Percentiles rank a stretch among this genome's conserved stretches.
Evolutionary conservation across 2,113 vertebrate genomes (phyloP).

Genomic region (Coptodon rendalli): DNA sequence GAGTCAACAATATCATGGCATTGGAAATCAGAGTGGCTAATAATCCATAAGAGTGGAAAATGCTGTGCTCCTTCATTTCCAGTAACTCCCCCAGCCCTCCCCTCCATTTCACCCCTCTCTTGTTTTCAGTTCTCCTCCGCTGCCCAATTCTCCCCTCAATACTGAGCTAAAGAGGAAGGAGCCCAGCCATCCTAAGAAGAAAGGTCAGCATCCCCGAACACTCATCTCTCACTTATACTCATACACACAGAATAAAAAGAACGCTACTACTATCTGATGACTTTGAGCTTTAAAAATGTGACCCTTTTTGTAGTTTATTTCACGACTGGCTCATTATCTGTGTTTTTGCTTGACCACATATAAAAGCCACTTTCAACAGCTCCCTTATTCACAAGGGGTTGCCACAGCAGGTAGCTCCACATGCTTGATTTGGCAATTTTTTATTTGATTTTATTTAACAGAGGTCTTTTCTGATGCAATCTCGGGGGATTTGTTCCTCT

Average conservation of each 20-base stretch:
- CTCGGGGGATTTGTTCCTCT: neutral
- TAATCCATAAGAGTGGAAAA: slow-evolving; percentile 63
- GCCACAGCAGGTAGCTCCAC: neutral
- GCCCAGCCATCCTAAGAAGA: slow-evolving; percentile 42
- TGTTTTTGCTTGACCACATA: neutral
- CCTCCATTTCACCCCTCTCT: neutral
- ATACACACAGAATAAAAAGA: neutral
- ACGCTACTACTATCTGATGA: neutral
- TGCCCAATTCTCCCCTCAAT: slow-evolving; percentile 74
- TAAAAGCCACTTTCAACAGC: neutral
- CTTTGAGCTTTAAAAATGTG: neutral
- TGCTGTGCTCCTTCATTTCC: slow-evolving; percentile 38
- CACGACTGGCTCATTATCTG: neutral
- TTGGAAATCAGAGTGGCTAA: slow-evolving; percentile 36
- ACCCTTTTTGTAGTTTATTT: neutral
- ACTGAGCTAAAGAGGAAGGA: slow-evolving; percentile 58
- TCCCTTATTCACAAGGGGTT: neutral
- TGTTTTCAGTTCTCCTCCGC: slow-evolving; percentile 67
- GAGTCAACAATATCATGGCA: slow-evolving; percentile 37
- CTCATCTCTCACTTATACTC: neutral
- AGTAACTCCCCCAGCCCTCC: slow-evolving; percentile 13
- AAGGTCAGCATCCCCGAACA: slow-evolving; percentile 61
- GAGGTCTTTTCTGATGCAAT: neutral
- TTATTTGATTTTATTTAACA: neutral
- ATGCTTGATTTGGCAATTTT: neutral